Conservation (phyloP, 2,888 invertebrate species). For the Mongoloraphidia duomilia region DNA sequence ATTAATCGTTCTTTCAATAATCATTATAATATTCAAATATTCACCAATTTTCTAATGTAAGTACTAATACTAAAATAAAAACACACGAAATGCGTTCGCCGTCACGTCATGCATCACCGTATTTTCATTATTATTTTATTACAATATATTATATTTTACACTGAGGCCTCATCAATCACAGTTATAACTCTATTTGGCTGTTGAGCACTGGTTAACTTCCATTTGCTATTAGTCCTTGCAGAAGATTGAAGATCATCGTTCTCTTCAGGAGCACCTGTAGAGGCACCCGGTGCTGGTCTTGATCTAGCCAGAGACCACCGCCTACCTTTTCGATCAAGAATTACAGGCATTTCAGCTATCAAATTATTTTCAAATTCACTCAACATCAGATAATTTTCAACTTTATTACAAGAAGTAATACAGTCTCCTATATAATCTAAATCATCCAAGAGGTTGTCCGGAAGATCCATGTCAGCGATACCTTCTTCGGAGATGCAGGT, state of each 20-base stretch:
- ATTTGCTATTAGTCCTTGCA: slow-evolving; percentile 37
- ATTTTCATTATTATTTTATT: slow-evolving; percentile 3
- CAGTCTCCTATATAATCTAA: slow-evolving; percentile 69
- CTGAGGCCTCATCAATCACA: slow-evolving; percentile 62
- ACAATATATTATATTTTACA: slow-evolving; percentile 23
- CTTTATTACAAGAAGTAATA: slow-evolving; percentile 74
- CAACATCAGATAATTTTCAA: slow-evolving; percentile 73
- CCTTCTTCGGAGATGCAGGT: slow-evolving; percentile 79
- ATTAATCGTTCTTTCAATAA: too few relatives aligned
- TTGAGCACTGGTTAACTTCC: slow-evolving; percentile 27
- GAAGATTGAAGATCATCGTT: slow-evolving; percentile 27
- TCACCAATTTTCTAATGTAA: too few relatives aligned
- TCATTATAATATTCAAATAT: too few relatives aligned
- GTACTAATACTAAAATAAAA: too few relatives aligned
- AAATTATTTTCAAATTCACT: slow-evolving; percentile 77
- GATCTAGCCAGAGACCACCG: slow-evolving; percentile 56
- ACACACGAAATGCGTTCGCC: too few relatives aligned
- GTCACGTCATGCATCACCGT: too few relatives aligned
- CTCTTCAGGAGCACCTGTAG: slow-evolving; percentile 11
- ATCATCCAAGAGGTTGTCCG: slow-evolving; percentile 64
- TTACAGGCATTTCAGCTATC: slow-evolving; percentile 60
- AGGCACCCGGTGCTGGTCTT: slow-evolving; percentile 13
- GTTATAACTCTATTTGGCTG: slow-evolving; percentile 50
- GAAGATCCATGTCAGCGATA: slow-evolving; percentile 67
- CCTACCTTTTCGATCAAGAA: slow-evolving; percentile 54